A percentile compares a stretch with the other conserved stretches of the same genome.
Conservation (phyloP, 2,888 invertebrate species). For the Pantelozetes paolii region DNA sequence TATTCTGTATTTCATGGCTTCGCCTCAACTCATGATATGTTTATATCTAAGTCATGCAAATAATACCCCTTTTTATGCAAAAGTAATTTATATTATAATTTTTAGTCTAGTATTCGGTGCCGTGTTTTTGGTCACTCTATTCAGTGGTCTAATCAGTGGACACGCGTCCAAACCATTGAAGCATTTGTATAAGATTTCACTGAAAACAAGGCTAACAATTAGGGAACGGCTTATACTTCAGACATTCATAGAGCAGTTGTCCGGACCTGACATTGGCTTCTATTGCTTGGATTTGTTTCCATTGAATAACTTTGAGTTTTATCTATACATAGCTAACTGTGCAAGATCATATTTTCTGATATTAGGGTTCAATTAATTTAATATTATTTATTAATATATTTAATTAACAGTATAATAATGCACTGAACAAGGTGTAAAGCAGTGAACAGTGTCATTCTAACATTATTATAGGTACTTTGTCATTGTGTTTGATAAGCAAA, state of each 20-base stretch:
- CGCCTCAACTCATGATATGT: slow-evolving; percentile 49
- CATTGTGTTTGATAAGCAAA: too few relatives aligned
- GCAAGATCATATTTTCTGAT: neutral
- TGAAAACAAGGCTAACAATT: neutral
- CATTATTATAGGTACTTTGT: too few relatives aligned
- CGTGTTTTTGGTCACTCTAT: neutral
- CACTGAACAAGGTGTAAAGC: too few relatives aligned
- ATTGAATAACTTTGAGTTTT: slow-evolving; percentile 9
- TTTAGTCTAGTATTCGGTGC: neutral
- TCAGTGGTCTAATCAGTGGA: neutral
- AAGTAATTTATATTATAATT: neutral
- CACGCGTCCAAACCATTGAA: neutral
- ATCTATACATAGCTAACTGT: neutral
- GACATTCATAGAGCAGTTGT: neutral
- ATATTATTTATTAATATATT: too few relatives aligned
- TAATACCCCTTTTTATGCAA: neutral
- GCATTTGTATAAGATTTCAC: neutral
- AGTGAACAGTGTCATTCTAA: too few relatives aligned
- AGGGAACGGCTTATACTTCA: neutral
- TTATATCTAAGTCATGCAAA: slow-evolving; percentile 43
- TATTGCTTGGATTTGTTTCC: neutral
- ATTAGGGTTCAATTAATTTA: neutral
- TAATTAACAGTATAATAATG: too few relatives aligned
- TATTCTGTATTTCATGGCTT: neutral
- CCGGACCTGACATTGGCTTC: neutral